Percentiles rank a stretch among this genome's conserved stretches.
Evolutionary conservation across 2,797 vertebrate genomes (phyloP).

Genomic region (Synaphobranchus kaupii): DNA sequence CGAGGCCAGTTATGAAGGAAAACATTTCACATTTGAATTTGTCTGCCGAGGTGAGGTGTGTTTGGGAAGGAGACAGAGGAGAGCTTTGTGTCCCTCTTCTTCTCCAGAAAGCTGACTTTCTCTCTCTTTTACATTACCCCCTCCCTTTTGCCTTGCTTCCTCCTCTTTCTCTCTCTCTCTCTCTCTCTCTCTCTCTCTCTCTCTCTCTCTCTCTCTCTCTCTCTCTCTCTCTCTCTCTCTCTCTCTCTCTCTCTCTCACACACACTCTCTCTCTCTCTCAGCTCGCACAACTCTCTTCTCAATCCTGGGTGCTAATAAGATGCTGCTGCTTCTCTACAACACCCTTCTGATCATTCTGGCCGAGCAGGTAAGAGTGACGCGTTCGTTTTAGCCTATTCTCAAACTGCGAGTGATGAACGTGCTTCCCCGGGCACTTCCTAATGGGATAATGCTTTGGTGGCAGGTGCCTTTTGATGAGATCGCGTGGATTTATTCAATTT

Average conservation of each 20-base stretch:
- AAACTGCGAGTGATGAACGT: neutral
- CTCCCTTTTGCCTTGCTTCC: conserved; percentile 47
- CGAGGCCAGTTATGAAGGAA: conserved; percentile 65
- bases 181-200: conserved; percentile 43
- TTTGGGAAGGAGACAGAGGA: conserved; percentile 84
- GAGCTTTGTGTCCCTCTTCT: conserved; percentile 80
- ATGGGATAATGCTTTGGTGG: neutral
- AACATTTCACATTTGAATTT: conserved; percentile 80
- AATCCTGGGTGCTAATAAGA: conserved; percentile 67
- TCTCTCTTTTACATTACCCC: conserved; percentile 53
- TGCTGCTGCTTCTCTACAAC: conserved; percentile 75
- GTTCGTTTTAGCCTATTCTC: conserved; percentile 27
- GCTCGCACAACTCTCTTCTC: conserved; percentile 48
- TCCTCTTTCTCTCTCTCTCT: conserved; percentile 44
- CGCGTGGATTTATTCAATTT: neutral
- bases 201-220: conserved; percentile 47
- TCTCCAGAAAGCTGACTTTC: conserved; percentile 66
- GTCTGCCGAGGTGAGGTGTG: conserved; percentile 73
- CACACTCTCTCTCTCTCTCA: conserved; percentile 43
- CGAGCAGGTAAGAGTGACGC: conserved; percentile 79
- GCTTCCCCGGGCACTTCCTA: neutral
- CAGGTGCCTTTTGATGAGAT: conserved; percentile 16
- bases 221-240: conserved; percentile 53
- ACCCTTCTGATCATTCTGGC: conserved; percentile 75
- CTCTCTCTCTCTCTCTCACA: conserved; percentile 7